phyloP scores from a whole-genome alignment of 2,888 invertebrate genomes.

The Saturnia japonica region DNA sequence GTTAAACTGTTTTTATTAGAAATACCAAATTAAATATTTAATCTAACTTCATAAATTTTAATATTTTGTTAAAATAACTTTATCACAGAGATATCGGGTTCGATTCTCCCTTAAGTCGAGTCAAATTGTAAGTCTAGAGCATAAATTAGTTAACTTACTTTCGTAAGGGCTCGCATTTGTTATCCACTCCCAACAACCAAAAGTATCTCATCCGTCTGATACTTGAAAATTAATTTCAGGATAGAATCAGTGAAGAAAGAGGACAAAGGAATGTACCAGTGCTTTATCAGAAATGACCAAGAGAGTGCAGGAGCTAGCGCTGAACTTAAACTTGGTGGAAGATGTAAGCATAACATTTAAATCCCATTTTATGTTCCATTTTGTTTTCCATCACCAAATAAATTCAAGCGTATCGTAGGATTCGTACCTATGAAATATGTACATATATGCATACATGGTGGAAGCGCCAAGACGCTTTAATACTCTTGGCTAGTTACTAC shows the following conservation, averaged over 20 bases:
- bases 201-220: neutral
- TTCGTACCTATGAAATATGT: too few relatives aligned
- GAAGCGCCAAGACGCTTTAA: too few relatives aligned
- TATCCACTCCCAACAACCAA: neutral
- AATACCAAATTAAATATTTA: too few relatives aligned
- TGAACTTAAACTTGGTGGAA: slow-evolving; percentile 95
- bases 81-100: too few relatives aligned
- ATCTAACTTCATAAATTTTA: neutral
- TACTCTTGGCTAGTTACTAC: neutral
- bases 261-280: slow-evolving; percentile 98
- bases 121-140: too few relatives aligned
- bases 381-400: neutral
- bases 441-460: neutral
- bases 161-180: too few relatives aligned
- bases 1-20: too few relatives aligned
- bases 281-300: slow-evolving; percentile 95
- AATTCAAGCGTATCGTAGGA: too few relatives aligned
- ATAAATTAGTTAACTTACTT: too few relatives aligned
- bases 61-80: neutral
- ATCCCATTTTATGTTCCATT: too few relatives aligned
- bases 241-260: slow-evolving; percentile 96
- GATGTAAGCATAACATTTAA: slow-evolving; percentile 82
- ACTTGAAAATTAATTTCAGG: slow-evolving; percentile 56
- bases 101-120: too few relatives aligned
- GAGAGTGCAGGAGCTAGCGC: slow-evolving; percentile 96